Base-by-base conservation (phyloP, 1,140 invertebrate species). In the Lutraria rhynchaena region DNA sequence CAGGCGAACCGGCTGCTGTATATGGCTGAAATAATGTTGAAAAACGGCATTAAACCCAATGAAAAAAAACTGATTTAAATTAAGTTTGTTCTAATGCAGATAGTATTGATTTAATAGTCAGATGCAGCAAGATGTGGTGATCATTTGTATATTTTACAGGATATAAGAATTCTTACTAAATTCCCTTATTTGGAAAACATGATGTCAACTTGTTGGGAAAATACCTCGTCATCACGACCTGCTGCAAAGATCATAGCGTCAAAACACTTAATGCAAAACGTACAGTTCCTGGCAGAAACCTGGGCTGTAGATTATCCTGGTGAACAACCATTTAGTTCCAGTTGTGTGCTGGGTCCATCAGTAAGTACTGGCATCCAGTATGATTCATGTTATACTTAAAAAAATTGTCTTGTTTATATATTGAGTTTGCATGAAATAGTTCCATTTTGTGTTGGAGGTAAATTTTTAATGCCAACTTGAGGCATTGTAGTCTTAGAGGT, bases 101-200 rank as follows among this genome's bases (percentile, higher is more conserved):
- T 24, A 13, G 5, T 22, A 46, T n/a, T n/a, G 9, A 46, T 15
- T 7, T 70, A 7, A 22, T 49, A 44, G 5, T 70, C 37, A 9
- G 22, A 4, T 22, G 24, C 3, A 9, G 4, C 5, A 19, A 15
- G 15, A 70, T 4, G 35, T 9, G 49, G 5, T 27, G 5, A 22
- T 15, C 37, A 5, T n/a, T n/a, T n/a, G n/a, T n/a, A n/a, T n/a
- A 31, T 83, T 41, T 69, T 87, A 24, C 80, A 93, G 88, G 86
- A 88, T 33, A 85, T 75, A 60, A 88, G 87, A 44, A 74, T 90
- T 7, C 76, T 88, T 44, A 67, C 87, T 13, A 63, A 77, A 15
- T 89, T 89, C 51, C 89, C 88, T 11, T 83, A 53, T 44, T 53
- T 90, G 46, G 87, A 89, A 41, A 35, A 71, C 5, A 55, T 90